Conservation (phyloP, 2,888 invertebrate species). For the Diarsia rubi region DNA sequence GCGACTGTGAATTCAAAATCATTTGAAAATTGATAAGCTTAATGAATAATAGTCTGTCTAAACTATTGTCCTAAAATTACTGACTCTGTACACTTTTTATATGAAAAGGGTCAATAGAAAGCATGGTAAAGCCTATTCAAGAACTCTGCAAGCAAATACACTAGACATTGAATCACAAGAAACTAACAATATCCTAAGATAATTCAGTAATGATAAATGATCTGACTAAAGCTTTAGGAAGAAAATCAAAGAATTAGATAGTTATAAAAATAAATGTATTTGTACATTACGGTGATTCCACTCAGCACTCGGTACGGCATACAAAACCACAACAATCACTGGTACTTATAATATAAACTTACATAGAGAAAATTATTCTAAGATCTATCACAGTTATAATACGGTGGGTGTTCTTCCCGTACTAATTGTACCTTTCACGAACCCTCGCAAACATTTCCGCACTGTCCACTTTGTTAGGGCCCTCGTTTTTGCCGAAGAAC, state of each 20-base stretch:
- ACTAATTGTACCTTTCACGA: conserved; percentile 84
- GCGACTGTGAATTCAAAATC: conserved; percentile 14
- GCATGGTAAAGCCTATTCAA: conserved; percentile 26
- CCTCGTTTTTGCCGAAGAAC: conserved; percentile 90
- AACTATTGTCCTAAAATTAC: conserved; percentile 12
- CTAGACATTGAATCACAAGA: conserved; percentile 14
- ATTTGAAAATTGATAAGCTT: conserved; percentile 13
- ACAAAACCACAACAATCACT: conserved; percentile 61
- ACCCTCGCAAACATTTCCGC: conserved; percentile 87
- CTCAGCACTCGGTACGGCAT: conserved; percentile 37
- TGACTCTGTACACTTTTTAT: conserved; percentile 4
- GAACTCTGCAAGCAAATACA: not conserved
- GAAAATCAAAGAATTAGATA: conserved; percentile 35
- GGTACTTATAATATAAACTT: conserved; percentile 60
- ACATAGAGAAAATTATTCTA: conserved; percentile 58
- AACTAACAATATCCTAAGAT: conserved; percentile 5
- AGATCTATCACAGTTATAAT: conserved; percentile 73
- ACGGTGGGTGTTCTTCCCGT: conserved; percentile 14
- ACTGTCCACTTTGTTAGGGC: conserved; percentile 84
- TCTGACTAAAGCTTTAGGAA: not conserved
- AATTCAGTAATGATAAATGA: conserved; percentile 31
- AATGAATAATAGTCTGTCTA: conserved; percentile 13
- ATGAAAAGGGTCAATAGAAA: not conserved
- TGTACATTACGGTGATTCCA: conserved; percentile 63
- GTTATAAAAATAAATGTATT: conserved; percentile 60